A percentile compares a stretch with the other conserved stretches of the same genome.
These are phyloP conservation scores for Corythornis leucogaster DNA, from an alignment of 2,797 vertebrate genomes.

Conservation along the genomic window DNA sequence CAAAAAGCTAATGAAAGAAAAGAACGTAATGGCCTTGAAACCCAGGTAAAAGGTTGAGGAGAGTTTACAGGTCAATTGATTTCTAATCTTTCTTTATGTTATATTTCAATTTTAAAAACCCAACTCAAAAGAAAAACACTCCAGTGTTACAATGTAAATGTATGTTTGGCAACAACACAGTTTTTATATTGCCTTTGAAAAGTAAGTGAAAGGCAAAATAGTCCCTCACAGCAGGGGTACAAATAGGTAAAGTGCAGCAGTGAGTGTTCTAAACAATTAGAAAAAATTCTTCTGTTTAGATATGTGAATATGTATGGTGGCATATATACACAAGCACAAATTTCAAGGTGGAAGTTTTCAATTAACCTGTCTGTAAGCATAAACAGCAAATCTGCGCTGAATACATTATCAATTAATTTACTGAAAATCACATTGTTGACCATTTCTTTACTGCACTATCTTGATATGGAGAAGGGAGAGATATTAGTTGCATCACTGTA, in stretches of 20 bases:
- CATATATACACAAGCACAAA: neutral
- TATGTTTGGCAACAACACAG: neutral
- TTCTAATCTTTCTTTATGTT: constrained; percentile 67
- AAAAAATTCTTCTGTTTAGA: neutral
- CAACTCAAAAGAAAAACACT: neutral
- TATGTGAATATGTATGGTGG: neutral
- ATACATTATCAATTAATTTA: constrained; percentile 64
- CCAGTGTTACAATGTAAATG: neutral
- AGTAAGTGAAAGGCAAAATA: neutral
- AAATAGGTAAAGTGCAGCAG: neutral
- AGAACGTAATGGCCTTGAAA: constrained; percentile 87
- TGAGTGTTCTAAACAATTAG: neutral
- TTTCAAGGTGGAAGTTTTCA: constrained; percentile 66
- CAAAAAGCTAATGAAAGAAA: constrained; percentile 91
- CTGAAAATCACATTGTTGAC: constrained; percentile 48
- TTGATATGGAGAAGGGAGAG: constrained; percentile 61
- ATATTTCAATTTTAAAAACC: constrained; percentile 44
- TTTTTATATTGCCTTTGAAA: neutral
- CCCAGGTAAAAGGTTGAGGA: constrained; percentile 86
- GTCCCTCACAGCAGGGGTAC: neutral
- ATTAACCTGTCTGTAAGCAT: constrained; percentile 60
- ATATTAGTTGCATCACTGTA: constrained; percentile 70
- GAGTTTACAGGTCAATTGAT: constrained; percentile 78
- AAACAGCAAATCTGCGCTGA: constrained; percentile 51
- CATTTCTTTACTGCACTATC: constrained; percentile 54